Conservation (phyloP, 2,113 vertebrate genomes). For the Cynopterus brachyotis region DNA sequence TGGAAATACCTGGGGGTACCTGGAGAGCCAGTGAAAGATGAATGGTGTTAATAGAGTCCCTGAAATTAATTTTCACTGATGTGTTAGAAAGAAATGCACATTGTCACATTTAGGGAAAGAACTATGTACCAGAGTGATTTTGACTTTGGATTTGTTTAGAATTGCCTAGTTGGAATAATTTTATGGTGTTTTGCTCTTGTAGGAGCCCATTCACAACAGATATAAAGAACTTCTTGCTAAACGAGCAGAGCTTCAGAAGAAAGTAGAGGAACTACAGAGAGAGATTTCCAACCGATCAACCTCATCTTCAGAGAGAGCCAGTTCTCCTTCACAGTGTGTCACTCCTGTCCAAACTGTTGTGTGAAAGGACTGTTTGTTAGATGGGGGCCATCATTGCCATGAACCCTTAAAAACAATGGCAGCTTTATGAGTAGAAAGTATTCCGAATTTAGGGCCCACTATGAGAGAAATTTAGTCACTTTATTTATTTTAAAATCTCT, state of each 20-base stretch:
- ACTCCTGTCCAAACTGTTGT: conserved; percentile 95
- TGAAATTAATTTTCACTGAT: background rate
- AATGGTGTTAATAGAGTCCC: background rate
- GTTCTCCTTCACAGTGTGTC: conserved; percentile 91
- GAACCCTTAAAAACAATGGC: background rate
- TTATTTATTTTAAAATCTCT: conserved; percentile 83
- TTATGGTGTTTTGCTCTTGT: conserved; percentile 35
- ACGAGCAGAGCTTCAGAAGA: conserved; percentile 94
- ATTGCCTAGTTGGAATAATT: background rate
- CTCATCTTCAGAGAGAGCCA: conserved; percentile 89
- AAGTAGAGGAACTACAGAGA: conserved; percentile 95
- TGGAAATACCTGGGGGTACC: background rate
- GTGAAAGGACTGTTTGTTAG: conserved; percentile 56
- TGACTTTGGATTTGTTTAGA: background rate
- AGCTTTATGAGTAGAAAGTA: conserved; percentile 55
- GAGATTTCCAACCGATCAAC: conserved; percentile 93
- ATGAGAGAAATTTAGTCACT: conserved; percentile 59
- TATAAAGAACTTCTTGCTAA: conserved; percentile 96
- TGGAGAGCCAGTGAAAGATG: background rate
- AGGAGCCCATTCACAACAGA: conserved; percentile 96
- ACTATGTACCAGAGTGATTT: too few species aligned
- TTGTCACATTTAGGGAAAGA: background rate
- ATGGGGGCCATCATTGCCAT: background rate
- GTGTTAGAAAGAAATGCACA: background rate
- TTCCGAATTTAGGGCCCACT: conserved; percentile 31